Base-by-base conservation (phyloP, 2,888 invertebrate genomes). In the Crocallis elinguaria region DNA sequence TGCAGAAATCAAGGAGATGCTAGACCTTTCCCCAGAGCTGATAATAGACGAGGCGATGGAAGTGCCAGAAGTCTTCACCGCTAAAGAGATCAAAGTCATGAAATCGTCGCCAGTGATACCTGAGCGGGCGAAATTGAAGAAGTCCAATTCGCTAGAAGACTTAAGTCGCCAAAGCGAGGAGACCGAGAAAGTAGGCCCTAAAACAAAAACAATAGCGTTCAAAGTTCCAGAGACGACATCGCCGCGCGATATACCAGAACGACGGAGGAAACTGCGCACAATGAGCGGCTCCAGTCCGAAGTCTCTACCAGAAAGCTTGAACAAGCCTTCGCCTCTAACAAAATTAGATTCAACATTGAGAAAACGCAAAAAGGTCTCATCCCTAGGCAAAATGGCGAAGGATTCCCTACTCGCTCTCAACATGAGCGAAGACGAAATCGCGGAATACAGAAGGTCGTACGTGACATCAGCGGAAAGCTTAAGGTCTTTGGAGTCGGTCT, bases 391-490 rank as follows among this genome's bases (percentile, higher is more conserved):
- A 66, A 89, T 91, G 64, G 92, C 92, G 5, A 73, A 84, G 23
- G 92, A 92, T 60, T 92, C 92, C 0, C 64, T 92, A 0, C 60
- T 92, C 12, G 92, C 92, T 0, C 57, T 92, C 4, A 92, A 92
- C 57, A 89, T 91, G 87, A 86, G 82, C 8, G 91, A 91, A 2
- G 92, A 92, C 1, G 92, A 92, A 9, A 88, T 91, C 1, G 86
- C 87, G 0, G 91, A 92, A 12, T 88, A 91, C 21, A 69, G 90
- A 25, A 68, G 86, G 0, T 88, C 90, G 0, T 88, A 90, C 37
- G 88, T 89, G 0, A 90, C 92, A 0, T 92, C 91, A 0, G 85
- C 90, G 0, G 92, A 92, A 42, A 91, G 91, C 63, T 55, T 92
- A 3, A 74, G 70, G 12, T 91, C 91, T 0, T 49, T 92, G 1